Base-by-base conservation (phyloP, 2,797 vertebrate genomes). In the Orestias chungarensis region DNA sequence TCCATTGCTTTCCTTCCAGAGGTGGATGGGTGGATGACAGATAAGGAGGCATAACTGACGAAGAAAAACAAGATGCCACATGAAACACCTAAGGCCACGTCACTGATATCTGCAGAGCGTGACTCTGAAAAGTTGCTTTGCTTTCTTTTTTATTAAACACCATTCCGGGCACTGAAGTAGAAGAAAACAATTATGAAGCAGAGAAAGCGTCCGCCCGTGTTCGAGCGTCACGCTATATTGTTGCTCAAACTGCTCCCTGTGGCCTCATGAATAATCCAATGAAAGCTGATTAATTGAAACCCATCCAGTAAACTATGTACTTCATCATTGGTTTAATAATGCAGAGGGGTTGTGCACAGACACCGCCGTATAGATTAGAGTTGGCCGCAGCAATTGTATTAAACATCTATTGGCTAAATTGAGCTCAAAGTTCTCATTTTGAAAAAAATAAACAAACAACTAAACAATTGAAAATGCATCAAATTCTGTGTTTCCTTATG, bases 181-280 rank as follows among this genome's bases (percentile, higher is more conserved):
- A 76, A 54, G 76, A 27, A 66, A 72, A 74, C 64, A 69, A 74
- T 83, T 76, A 81, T 78, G 23, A 74, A 71, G 71, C 49, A 65
- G 44, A 38, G 33, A 59, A 64, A n/a, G 66, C 35, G 35, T 44
- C 3, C 55, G 23, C 66, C 40, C 20, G 65, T 33, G 49, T 69
- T 20, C 40, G 40, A 42, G 40, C 43, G 3, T 67, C 38, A n/a
- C 42, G 68, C 55, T 65, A 50, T 35, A 69, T 40, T 66, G 77
- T 65, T 71, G 33, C 65, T 65, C 52, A 73, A 82, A 79, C 25
- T 66, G 72, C 70, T 75, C 64, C 64, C 71, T 18, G 64, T 40
- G 14, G 71, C 52, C 72, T 82, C 76, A 84, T 86, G 75, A 88
- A 88, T 88, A 83, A 88, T 70, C 68, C 82, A 82, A 9, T 17